A percentile compares a stretch with the other conserved stretches of the same genome.
phyloP scores from a whole-genome alignment of 1,140 invertebrate genomes.

The Caenorhabditis remanei region DNA sequence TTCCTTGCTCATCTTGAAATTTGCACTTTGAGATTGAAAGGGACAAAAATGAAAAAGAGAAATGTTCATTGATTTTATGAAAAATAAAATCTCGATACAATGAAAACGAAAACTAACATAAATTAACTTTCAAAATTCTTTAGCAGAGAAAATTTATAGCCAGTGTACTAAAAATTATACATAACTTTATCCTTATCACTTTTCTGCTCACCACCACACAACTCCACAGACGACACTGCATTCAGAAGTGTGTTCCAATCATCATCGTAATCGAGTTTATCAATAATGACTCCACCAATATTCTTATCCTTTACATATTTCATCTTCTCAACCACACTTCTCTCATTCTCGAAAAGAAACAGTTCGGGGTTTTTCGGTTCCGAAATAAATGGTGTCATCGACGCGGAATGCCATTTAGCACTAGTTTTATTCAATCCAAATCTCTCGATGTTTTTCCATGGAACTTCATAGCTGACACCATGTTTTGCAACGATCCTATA shows the following conservation, averaged over 20 bases:
- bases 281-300: slow-evolving; percentile 87
- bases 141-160: too few species aligned
- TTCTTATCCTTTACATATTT: slow-evolving; percentile 83
- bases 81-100: too few species aligned
- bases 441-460: slow-evolving; percentile 66
- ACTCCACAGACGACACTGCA: background rate
- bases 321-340: slow-evolving; percentile 66
- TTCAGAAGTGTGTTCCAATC: slow-evolving; percentile 67
- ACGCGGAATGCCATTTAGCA: slow-evolving; percentile 63
- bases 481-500: slow-evolving; percentile 68
- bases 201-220: background rate
- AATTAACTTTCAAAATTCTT: too few species aligned
- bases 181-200: background rate
- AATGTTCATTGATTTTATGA: too few species aligned
- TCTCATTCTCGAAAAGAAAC: slow-evolving; percentile 66
- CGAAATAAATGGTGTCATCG: slow-evolving; percentile 65
- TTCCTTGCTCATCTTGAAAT: too few species aligned
- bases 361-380: slow-evolving; percentile 59
- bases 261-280: slow-evolving; percentile 92
- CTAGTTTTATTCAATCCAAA: background rate
- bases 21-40: too few species aligned
- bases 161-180: too few species aligned
- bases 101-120: too few species aligned
- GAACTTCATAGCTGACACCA: slow-evolving; percentile 67
- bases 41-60: too few species aligned